A percentile compares a stretch with the other conserved stretches of the same genome.
phyloP scores from a whole-genome alignment of 2,888 invertebrate species.

The Agonum fuliginosum region DNA sequence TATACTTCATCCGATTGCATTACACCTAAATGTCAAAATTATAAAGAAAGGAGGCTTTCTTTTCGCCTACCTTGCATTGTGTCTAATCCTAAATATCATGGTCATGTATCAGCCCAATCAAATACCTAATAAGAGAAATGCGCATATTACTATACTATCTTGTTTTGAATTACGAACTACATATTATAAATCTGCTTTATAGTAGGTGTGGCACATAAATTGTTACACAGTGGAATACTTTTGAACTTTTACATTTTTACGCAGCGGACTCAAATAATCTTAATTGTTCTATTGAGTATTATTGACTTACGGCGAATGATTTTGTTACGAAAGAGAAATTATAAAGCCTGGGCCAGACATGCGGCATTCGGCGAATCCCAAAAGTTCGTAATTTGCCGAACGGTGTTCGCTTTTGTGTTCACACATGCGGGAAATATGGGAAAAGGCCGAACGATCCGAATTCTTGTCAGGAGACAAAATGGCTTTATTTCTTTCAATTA shows the following conservation, averaged over 20 bases:
- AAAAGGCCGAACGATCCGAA: no score
- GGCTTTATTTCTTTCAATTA: no score
- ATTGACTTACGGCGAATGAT: neutral
- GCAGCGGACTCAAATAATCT: conserved; percentile 9
- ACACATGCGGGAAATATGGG: no score
- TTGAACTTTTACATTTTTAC: conserved; percentile 41
- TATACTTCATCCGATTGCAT: neutral
- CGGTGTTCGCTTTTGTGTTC: no score
- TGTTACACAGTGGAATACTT: conserved; percentile 14
- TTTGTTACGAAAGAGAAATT: no score
- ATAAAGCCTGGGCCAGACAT: no score
- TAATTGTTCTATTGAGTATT: conserved; percentile 33
- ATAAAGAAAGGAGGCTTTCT: conserved; percentile 31
- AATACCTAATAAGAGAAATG: conserved; percentile 44
- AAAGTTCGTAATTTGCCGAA: no score
- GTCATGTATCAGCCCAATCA: conserved; percentile 16
- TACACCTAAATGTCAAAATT: conserved; percentile 21
- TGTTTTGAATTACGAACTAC: conserved; percentile 21
- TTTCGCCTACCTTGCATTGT: conserved; percentile 33
- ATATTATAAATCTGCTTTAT: conserved; percentile 23
- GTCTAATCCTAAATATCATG: conserved; percentile 31
- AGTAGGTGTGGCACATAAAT: conserved; percentile 28
- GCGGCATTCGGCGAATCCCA: no score
- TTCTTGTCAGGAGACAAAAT: no score
- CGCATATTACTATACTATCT: conserved; percentile 5